Evolutionary conservation across 2,113 vertebrate species (phyloP), one percentile per base, ranked within the genome.

Genomic region (Protobothrops flavoviridis): DNA sequence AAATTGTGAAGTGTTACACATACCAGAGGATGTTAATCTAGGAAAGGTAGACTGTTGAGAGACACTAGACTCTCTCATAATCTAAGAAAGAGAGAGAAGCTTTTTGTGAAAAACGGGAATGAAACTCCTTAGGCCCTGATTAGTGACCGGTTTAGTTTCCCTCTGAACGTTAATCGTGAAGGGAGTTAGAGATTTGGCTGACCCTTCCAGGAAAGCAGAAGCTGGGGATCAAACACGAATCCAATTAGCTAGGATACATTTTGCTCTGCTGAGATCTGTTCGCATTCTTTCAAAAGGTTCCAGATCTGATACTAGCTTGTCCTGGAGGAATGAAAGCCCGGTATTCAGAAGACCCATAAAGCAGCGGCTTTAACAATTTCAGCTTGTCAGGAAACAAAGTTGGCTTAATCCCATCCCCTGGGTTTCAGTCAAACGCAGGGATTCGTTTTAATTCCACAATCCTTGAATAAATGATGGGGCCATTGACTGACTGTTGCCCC

Each of bases 401-500:
- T 17, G 12, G 26, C 11, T 29, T 52, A 52, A 29, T 13, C 85
- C 10, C 24, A 29, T 23, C 89, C 61, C 15, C 24, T 7, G 26
- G 29, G 86, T n/a, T 50, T 24, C 12, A 87, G 6, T 87, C 29
- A 53, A 48, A 87, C 9, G 29, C 26, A 8, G 5, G 26, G 55
- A 89, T 2, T 10, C 23, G 12, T 56, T n/a, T 15, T 3, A 33
- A 33, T 2, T 12, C 20, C 5, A 24, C 23, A 23, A n/a, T 81
- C 53, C 56, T 52, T n/a, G 89, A 52, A 4, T 43, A 90, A 26
- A 15, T 9, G 88, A 43, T 8, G 5, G 23, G 50, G 21, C 7
- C 4, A 23, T 5, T 43, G 24, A 39, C 2, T 2, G 13, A 20
- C 10, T 53, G 0, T 0, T 1, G 1, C 26, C 52, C 57, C 90